Percentiles rank a stretch among this genome's conserved stretches.
These are phyloP conservation scores for Dasypolia templi DNA, from an alignment of 2,888 invertebrate species.

Conservation along the genomic window DNA sequence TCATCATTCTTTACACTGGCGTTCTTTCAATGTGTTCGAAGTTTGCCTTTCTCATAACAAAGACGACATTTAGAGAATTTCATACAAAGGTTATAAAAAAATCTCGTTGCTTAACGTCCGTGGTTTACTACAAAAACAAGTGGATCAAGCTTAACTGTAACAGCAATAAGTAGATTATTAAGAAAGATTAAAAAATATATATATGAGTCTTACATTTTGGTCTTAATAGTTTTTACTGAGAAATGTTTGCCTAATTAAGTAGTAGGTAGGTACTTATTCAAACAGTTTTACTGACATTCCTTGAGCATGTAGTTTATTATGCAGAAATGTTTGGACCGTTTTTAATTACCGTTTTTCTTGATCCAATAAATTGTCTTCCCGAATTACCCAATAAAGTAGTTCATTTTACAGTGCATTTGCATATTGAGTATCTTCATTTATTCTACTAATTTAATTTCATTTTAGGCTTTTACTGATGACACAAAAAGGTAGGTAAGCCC, in stretches of 20 bases:
- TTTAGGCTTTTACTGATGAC: neutral
- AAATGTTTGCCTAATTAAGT: constrained; percentile 70
- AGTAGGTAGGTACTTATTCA: constrained; percentile 61
- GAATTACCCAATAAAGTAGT: constrained; percentile 41
- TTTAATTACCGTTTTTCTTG: constrained; percentile 55
- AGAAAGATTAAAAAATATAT: constrained; percentile 67
- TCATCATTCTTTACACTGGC: constrained; percentile 46
- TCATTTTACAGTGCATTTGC: constrained; percentile 33
- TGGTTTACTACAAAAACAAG: constrained; percentile 43
- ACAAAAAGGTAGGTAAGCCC: neutral
- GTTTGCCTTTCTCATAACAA: constrained; percentile 33
- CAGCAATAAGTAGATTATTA: constrained; percentile 61
- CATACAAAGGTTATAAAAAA: constrained; percentile 14
- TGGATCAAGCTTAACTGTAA: constrained; percentile 56
- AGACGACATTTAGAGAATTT: constrained; percentile 27
- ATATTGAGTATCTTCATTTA: constrained; percentile 24
- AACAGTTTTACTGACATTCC: constrained; percentile 63
- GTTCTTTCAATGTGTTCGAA: constrained; percentile 40
- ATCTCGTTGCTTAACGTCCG: constrained; percentile 10
- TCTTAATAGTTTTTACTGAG: constrained; percentile 65
- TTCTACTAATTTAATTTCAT: constrained; percentile 4
- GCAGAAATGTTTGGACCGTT: constrained; percentile 55
- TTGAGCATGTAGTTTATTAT: constrained; percentile 55
- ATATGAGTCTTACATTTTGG: constrained; percentile 58
- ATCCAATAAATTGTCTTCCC: constrained; percentile 28